Evolutionary conservation across 2,113 vertebrate species (phyloP), one percentile per base, ranked within the genome.

Genomic region (Otolemur garnettii): DNA sequence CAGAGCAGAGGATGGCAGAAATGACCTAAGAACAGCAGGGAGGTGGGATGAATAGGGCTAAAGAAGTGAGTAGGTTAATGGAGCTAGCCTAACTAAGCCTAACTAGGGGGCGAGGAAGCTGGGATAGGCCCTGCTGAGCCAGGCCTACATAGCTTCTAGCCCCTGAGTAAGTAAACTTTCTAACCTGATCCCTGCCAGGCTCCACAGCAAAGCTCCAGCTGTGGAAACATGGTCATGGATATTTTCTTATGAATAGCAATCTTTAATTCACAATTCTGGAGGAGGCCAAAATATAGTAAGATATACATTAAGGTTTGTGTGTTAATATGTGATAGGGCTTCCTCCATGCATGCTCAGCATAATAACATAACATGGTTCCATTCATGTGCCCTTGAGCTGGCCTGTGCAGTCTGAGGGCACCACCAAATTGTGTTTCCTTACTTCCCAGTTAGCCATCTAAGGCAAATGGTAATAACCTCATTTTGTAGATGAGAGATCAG

Each of bases 401-500:
- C 19, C 22, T 60, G 7, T 64, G 45, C 9, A 55, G 4, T 62
- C n/a, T 57, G 57, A 94, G 28, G 64, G 12, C 5, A 53, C 57
- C 26, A 35, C 3, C 0, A 0, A 95, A 83, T 78, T 80, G 38
- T 18, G 28, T 87, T 84, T 95, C 24, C 1, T 17, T 80, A 28
- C 79, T 87, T 91, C 21, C 38, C 53, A 96, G 35, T 50, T 90
- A 94, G 71, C 33, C 22, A 82, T 18, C 42, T 77, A 87, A 90
- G n/a, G 72, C 75, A 91, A 87, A 90, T 87, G 50, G 35, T 90
- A 95, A 95, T 74, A 90, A 82, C n/a, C 30, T 95, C 80, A 90
- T 93, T 92, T 86, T 92, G 11, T 53, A 93, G 62, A 69, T 87
- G 59, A 97, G 60, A 60, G 85, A 97, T 82, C 82, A 96, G 72